Base-by-base conservation (phyloP, 2,113 vertebrate genomes). In the Neodon shergylaensis region DNA sequence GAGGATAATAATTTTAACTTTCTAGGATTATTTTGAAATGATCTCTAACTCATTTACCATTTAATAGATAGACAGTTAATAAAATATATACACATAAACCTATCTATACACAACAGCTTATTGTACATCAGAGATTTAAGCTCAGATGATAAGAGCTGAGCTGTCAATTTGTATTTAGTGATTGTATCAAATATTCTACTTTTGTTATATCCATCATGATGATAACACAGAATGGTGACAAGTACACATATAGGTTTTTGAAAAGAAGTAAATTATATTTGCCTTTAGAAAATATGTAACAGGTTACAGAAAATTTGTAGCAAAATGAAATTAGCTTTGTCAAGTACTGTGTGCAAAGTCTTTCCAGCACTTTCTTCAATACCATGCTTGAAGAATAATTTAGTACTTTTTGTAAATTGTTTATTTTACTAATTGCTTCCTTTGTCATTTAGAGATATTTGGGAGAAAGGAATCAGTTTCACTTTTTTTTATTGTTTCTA, bases 81-180 rank as follows among this genome's bases (percentile, higher is more conserved):
- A 73, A 83, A 39, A 0, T 3, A 14, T 44, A 44, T 26, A 19
- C 3, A 84, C 39, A 42, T 13, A 42, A 22, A 31, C 14, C 49
- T 68, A 4, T 12, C 49, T 68, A 4, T 12, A 33, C 26, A 24
- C 5, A 54, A n/a, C 0, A 83, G 58, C 49, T 61, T 68, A 65
- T 4, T 76, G 6, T 33, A 54, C 4, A 85, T 58, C 2, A 74
- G 44, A 19, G 5, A 17, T 66, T 74, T 78, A 88, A 91, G 36
- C 0, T 4, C 21, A 78, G 9, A 49, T 0, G 9, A 14, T 11
- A 33, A 42, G 49, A 0, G 11, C 0, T 36, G 8, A 14, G 1
- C 8, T 22, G 6, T 72, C 13, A 39, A 49, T 31, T 31, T 19
- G 16, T 16, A 65, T 19, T 3, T 22, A 70, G 2, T 39, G n/a